These are phyloP conservation scores for Psilanteris sp. DNA, from an alignment of 1,140 invertebrate genomes.

Conservation along the genomic window DNA sequence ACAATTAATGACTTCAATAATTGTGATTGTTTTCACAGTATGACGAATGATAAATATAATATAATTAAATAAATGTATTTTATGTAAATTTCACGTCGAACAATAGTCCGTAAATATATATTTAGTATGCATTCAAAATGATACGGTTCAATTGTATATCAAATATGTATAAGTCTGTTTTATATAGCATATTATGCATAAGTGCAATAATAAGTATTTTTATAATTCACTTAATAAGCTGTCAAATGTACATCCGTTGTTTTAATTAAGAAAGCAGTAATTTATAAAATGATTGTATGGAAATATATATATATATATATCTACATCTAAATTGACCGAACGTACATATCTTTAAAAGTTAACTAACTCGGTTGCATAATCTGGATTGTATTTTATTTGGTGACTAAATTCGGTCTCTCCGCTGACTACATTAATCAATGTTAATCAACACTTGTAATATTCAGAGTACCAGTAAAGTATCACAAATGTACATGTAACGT, in stretches of 20 bases:
- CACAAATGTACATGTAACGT: neutral
- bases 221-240: neutral
- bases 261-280: neutral
- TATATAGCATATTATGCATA: no score
- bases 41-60: slow-evolving; percentile 20
- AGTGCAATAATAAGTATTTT: neutral
- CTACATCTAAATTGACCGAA: slow-evolving; percentile 1
- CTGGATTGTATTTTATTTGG: slow-evolving; percentile 17
- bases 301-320: no score
- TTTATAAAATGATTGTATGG: neutral
- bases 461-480: neutral
- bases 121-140: slow-evolving; percentile 12
- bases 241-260: neutral
- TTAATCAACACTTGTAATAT: slow-evolving; percentile 6
- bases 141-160: slow-evolving; percentile 2
- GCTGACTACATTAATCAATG: neutral
- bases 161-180: slow-evolving; percentile 16
- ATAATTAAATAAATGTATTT: slow-evolving; percentile 34
- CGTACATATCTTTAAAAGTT: slow-evolving; percentile 7
- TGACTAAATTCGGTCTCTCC: slow-evolving; percentile 3
- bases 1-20: slow-evolving; percentile 30
- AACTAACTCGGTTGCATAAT: neutral
- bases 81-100: neutral
- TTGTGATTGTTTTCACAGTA: slow-evolving; percentile 18
- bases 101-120: slow-evolving; percentile 8